These are phyloP conservation scores for Trogon melanurus DNA, from an alignment of 2,113 vertebrate genomes.

Conservation along the genomic window DNA sequence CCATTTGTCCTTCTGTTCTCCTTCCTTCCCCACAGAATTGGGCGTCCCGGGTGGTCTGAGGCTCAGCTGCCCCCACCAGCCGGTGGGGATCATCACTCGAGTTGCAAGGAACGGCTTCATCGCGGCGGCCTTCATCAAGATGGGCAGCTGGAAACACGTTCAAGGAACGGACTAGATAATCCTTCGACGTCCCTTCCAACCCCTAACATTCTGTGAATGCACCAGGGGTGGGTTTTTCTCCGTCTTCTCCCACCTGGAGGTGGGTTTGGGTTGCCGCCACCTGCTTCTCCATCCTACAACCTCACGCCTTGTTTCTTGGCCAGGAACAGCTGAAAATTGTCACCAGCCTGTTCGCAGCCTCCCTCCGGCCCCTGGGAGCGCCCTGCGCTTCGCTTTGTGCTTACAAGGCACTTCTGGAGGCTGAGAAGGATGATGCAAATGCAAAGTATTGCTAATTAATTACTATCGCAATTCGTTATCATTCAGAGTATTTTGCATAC, in stretches of 20 bases:
- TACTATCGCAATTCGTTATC: not conserved
- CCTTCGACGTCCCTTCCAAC: no score
- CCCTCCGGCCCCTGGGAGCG: not conserved
- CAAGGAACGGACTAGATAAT: not conserved
- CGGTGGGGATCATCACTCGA: fast-evolving
- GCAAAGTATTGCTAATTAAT: not conserved
- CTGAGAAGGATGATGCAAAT: not conserved
- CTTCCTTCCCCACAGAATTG: fast-evolving
- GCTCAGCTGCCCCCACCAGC: no score
- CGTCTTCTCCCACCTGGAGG: not conserved
- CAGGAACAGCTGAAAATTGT: not conserved
- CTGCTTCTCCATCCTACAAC: fast-evolving
- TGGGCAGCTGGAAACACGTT: not conserved
- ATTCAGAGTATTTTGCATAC: not conserved
- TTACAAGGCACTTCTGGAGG: not conserved
- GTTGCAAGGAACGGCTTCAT: fast-evolving
- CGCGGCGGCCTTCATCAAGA: no score
- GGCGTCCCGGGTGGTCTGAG: not conserved
- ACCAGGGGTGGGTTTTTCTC: fast-evolving
- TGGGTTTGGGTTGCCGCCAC: not conserved
- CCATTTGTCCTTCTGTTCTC: not conserved
- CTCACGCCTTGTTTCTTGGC: not conserved
- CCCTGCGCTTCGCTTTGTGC: not conserved
- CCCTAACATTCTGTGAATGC: not conserved
- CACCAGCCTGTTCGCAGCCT: not conserved